Evolutionary conservation across 2,797 vertebrate species (phyloP), one percentile per base, ranked within the genome.

Genomic region (Neomorphus geoffroyi): DNA sequence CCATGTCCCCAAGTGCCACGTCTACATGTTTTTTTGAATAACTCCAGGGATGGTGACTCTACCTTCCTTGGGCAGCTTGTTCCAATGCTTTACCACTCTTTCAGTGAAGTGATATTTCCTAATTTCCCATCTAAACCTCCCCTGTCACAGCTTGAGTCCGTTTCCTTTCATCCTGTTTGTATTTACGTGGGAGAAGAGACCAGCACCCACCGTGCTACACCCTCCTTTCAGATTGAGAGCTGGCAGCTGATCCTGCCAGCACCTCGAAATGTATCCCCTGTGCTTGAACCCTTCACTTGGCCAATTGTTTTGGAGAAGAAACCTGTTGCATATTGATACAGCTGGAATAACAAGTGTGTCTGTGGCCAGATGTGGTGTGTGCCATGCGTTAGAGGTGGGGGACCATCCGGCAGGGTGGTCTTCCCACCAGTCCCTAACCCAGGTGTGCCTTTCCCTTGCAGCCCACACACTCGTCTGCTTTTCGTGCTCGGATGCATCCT

Each of bases 391-490:
- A 18, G n/a, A 33, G 58, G 21, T 70, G 66, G 41, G 37, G 37
- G 46, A 61, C 15, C 19, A 43, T 58, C 37, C 22, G 41, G 39
- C 0, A 4, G 56, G 22, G 60, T 80, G 30, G 3, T 39, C 32
- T 84, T 53, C 66, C 61, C 56, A 41, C 22, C 54, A 73, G 19
- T 15, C 7, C 30, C 41, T 90, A 28, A 94, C 26, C 0, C 4
- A 70, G 16, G 0, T 27, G 32, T 79, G 57, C 71, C 22, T 93
- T 93, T 84, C 51, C n/a, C 71, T 91, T 94, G 45, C 96, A 97
- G 97, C 93, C 93, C 94, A 94, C 73, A 43, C 94, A 0, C 96
- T 97, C 41, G 0, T 96, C 50, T 97, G 97, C 90, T 97, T 97
- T n/a, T 94, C 90, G 0, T 97, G 97, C 54, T 79, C 86, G 0